phyloP scores from a whole-genome alignment of 2,888 invertebrate genomes.

The Drosophila mercatorum region DNA sequence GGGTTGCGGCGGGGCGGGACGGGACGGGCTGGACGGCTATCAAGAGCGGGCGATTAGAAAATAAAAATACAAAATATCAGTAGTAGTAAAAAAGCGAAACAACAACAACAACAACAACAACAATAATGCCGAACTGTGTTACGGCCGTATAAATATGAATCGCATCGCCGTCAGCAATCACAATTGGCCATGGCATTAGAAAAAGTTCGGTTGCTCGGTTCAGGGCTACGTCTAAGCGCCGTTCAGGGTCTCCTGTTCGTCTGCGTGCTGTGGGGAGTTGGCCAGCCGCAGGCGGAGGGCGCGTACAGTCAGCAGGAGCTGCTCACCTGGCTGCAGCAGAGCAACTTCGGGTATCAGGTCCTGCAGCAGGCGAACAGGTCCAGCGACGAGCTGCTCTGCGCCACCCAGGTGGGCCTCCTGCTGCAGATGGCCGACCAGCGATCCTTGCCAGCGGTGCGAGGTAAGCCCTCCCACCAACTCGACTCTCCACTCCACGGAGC shows the following conservation, averaged over 20 bases:
- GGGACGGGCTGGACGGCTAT: constrained; percentile 28
- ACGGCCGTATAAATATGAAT: constrained; percentile 67
- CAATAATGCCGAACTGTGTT: constrained; percentile 5
- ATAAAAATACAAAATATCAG: constrained; percentile 35
- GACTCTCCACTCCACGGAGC: neutral
- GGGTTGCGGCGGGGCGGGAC: neutral
- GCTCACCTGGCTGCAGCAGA: constrained; percentile 63
- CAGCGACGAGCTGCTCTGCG: constrained; percentile 41
- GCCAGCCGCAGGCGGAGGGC: neutral
- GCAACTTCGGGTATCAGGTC: constrained; percentile 69
- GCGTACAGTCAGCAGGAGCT: constrained; percentile 46
- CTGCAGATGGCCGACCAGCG: constrained; percentile 45
- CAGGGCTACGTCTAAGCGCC: constrained; percentile 1
- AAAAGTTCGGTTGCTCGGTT: constrained; percentile 15
- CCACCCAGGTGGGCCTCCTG: constrained; percentile 44
- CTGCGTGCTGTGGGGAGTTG: neutral
- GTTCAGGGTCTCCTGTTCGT: neutral
- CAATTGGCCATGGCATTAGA: constrained; percentile 61
- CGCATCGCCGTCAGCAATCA: constrained; percentile 31
- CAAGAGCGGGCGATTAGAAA: constrained; percentile 44
- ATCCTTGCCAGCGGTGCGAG: constrained; percentile 51
- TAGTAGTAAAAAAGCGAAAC: constrained; percentile 2
- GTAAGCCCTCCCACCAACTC: constrained; percentile 26
- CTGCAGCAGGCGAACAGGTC: constrained; percentile 40
- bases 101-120: neutral